Evolutionary conservation across 2,797 vertebrate species (phyloP).

Genomic region (Gouania willdenowi): DNA sequence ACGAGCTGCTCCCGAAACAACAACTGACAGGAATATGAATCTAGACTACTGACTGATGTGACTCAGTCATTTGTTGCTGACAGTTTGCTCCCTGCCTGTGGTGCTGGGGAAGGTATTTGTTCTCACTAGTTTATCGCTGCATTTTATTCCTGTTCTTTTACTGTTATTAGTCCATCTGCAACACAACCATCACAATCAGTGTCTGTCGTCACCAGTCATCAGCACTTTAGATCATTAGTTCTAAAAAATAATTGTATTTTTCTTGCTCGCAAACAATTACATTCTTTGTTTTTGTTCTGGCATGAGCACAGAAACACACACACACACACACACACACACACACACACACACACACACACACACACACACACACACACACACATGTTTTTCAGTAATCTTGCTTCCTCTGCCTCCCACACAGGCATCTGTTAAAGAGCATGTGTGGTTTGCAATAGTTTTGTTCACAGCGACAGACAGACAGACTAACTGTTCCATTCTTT

Average conservation of each 20-base stretch:
- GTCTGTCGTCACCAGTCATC: conserved; percentile 32
- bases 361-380: conserved; percentile 24
- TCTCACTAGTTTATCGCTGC: conserved; percentile 23
- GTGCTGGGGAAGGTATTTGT: conserved; percentile 41
- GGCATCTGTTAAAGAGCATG: conserved; percentile 57
- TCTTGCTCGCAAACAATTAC: conserved; percentile 29
- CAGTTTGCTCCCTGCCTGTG: conserved; percentile 35
- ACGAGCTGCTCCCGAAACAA: conserved; percentile 40
- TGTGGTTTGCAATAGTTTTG: conserved; percentile 46
- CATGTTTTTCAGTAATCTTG: conserved; percentile 39
- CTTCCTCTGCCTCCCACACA: conserved; percentile 58
- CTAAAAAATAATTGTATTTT: conserved; percentile 28
- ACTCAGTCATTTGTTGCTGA: conserved; percentile 33
- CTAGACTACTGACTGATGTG: conserved; percentile 46
- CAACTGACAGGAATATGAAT: conserved; percentile 57
- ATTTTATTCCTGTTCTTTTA: conserved; percentile 28
- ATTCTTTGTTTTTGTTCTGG: conserved; percentile 16
- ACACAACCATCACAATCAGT: conserved; percentile 33
- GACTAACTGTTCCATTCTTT: conserved; percentile 26
- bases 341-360: conserved; percentile 12
- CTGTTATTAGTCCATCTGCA: conserved; percentile 21
- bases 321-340: conserved; percentile 35
- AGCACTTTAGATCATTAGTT: conserved; percentile 24
- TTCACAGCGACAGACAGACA: conserved; percentile 27
- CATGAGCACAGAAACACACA: conserved; percentile 37